phyloP scores from a whole-genome alignment of 2,797 vertebrate species.

The Loris lydekkerianus region DNA sequence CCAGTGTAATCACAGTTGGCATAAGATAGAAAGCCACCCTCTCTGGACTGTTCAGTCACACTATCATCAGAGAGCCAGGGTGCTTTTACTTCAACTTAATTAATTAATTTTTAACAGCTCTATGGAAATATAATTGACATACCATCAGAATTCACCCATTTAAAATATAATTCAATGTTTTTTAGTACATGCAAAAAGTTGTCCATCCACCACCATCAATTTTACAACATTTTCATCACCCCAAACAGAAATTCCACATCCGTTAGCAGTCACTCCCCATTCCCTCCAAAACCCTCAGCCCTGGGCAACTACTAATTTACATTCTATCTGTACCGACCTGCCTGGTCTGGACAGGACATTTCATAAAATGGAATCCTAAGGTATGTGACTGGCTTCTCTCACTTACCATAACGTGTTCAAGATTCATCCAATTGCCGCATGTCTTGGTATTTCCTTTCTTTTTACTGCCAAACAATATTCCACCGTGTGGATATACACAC shows the following conservation, averaged over 20 bases:
- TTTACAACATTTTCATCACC: constrained; percentile 42
- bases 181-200: constrained; percentile 34
- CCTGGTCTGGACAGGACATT: background rate
- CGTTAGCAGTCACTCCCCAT: background rate
- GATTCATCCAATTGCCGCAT: background rate
- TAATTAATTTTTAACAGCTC: constrained; percentile 62
- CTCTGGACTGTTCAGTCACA: background rate
- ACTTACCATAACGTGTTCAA: background rate
- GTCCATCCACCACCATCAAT: background rate
- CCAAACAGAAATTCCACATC: constrained; percentile 27
- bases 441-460: background rate
- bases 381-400: background rate
- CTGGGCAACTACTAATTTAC: background rate
- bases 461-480: background rate
- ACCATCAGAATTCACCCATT: constrained; percentile 51
- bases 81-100: constrained; percentile 38
- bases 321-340: background rate
- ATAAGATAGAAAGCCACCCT: background rate
- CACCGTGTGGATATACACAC: background rate
- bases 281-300: background rate
- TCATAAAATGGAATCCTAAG: background rate
- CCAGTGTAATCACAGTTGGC: constrained; percentile 21
- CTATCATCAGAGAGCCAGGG: background rate
- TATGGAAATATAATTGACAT: constrained; percentile 69
- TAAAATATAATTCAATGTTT: constrained; percentile 49